Conservation (phyloP, 1,140 invertebrate genomes). For the Orchestia grillus region DNA sequence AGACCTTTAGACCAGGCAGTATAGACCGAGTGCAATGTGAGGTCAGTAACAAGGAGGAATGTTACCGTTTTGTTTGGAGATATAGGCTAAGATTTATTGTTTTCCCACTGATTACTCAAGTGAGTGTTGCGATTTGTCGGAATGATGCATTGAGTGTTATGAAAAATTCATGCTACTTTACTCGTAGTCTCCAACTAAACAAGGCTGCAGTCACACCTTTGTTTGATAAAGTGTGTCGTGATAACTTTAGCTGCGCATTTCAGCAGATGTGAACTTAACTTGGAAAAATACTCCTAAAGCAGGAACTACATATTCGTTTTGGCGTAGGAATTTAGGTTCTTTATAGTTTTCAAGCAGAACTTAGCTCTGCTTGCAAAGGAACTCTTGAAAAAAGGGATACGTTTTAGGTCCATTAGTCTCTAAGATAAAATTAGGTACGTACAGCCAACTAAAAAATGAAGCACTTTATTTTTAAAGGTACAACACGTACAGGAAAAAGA, state of each 20-base stretch:
- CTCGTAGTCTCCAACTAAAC: neutral
- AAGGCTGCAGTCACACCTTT: neutral
- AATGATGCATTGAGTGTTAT: neutral
- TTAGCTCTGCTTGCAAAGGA: too few relatives aligned
- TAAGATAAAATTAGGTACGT: too few relatives aligned
- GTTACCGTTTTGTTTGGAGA: neutral
- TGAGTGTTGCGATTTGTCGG: neutral
- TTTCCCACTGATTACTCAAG: neutral
- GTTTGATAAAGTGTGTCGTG: neutral
- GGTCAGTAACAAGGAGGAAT: neutral
- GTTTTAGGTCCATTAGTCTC: too few relatives aligned
- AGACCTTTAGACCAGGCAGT: too few relatives aligned
- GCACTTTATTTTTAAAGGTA: too few relatives aligned
- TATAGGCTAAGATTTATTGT: neutral
- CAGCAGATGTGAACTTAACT: neutral
- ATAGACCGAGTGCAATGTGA: neutral
- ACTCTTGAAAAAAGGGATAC: too few relatives aligned
- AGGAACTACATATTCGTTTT: too few relatives aligned
- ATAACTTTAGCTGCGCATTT: neutral
- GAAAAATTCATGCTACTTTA: neutral
- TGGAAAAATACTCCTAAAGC: too few relatives aligned
- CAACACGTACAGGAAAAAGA: too few relatives aligned
- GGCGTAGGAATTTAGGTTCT: too few relatives aligned
- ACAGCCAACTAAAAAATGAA: too few relatives aligned
- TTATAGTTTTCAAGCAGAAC: too few relatives aligned